phyloP scores from a whole-genome alignment of 2,797 vertebrate genomes.

The Tenualosa thibaudeaui region DNA sequence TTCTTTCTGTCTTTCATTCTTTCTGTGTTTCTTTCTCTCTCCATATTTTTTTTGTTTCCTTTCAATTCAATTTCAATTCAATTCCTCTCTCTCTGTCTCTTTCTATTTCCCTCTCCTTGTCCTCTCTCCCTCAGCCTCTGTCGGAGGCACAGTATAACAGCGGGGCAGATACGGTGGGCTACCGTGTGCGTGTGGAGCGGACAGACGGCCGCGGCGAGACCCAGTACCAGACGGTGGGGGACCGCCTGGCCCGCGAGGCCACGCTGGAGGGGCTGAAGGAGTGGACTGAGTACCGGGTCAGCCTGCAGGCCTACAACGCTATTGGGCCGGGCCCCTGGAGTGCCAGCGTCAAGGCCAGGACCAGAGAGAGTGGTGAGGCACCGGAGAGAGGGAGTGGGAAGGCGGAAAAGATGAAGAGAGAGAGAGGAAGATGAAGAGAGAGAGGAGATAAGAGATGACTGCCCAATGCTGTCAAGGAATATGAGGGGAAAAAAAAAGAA shows the following conservation, averaged over 20 bases:
- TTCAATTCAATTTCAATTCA: too few relatives aligned
- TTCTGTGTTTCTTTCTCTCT: background rate
- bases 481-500: too few relatives aligned
- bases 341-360: slow-evolving; percentile 72
- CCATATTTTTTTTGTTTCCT: too few relatives aligned
- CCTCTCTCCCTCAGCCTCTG: slow-evolving; percentile 73
- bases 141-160: slow-evolving; percentile 83
- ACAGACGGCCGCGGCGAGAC: slow-evolving; percentile 62
- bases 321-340: slow-evolving; percentile 91
- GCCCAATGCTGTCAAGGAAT: too few relatives aligned
- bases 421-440: too few relatives aligned
- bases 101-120: background rate
- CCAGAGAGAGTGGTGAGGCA: slow-evolving; percentile 81
- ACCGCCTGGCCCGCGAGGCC: slow-evolving; percentile 62
- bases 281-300: slow-evolving; percentile 85
- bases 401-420: too few relatives aligned
- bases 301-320: slow-evolving; percentile 90
- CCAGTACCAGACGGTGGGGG: slow-evolving; percentile 61
- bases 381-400: background rate
- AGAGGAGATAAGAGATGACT: too few relatives aligned
- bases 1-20: background rate
- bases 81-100: background rate
- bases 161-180: slow-evolving; percentile 87
- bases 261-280: slow-evolving; percentile 82
- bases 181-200: slow-evolving; percentile 78